These are phyloP conservation scores for Tenodera sinensis DNA, from an alignment of 2,888 invertebrate species.

Conservation along the genomic window DNA sequence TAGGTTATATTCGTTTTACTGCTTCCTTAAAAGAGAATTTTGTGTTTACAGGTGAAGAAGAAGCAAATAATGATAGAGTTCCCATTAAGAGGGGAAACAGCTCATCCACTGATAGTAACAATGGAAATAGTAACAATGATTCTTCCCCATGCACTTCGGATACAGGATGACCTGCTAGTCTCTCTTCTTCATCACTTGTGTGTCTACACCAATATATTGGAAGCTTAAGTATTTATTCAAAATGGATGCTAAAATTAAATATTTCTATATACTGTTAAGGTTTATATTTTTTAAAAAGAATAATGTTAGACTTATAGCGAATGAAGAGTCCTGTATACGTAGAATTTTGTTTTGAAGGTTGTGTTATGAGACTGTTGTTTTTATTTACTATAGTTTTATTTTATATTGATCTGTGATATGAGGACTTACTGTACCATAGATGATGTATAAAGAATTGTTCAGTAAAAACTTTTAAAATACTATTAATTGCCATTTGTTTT, in stretches of 20 bases:
- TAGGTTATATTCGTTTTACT: conserved; percentile 34
- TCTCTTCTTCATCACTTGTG: not conserved
- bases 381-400: not conserved
- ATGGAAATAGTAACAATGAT: conserved; percentile 55
- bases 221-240: not conserved
- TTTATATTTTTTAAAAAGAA: not conserved
- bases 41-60: conserved; percentile 33
- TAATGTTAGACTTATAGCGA: not conserved
- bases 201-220: not conserved
- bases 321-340: not conserved
- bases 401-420: not conserved
- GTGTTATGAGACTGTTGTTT: not conserved
- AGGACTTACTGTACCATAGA: not conserved
- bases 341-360: not conserved
- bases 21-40: conserved; percentile 35
- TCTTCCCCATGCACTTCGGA: conserved; percentile 65
- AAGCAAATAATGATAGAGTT: conserved; percentile 31
- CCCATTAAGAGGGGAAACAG: conserved; percentile 35
- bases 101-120: conserved; percentile 58
- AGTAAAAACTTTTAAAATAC: not conserved
- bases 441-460: not conserved
- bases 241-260: not conserved
- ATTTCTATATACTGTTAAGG: not conserved
- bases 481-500: not conserved
- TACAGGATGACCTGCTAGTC: conserved; percentile 42